phyloP scores from a whole-genome alignment of 2,113 vertebrate genomes.

The Xyrauchen texanus region DNA sequence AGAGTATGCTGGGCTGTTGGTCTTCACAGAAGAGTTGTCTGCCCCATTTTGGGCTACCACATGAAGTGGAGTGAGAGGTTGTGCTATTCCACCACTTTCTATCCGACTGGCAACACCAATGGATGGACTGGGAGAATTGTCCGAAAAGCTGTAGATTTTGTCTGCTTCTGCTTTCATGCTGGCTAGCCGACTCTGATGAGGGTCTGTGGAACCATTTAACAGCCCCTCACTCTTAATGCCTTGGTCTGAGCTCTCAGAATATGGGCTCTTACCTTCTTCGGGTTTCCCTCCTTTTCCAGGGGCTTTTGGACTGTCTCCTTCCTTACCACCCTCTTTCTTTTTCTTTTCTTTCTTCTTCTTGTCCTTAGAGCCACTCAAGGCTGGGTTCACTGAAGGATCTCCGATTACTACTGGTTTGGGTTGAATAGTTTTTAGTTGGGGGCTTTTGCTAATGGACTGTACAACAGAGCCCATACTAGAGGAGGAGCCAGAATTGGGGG shows the following conservation, averaged over 20 bases:
- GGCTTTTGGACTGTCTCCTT: constrained; percentile 89
- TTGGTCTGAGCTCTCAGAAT: constrained; percentile 84
- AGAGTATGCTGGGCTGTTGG: constrained; percentile 93
- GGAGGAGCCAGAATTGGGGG: constrained; percentile 78
- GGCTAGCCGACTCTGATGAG: constrained; percentile 93
- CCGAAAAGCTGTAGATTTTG: constrained; percentile 97
- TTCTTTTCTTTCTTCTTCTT: constrained; percentile 99
- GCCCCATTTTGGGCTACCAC: constrained; percentile 92
- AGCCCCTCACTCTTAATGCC: constrained; percentile 85
- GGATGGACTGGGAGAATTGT: constrained; percentile 97
- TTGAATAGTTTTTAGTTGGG: constrained; percentile 93
- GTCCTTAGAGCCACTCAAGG: constrained; percentile 89
- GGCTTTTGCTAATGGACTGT: constrained; percentile 91
- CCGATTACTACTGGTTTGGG: constrained; percentile 90
- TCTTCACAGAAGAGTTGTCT: constrained; percentile 88
- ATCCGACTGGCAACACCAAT: constrained; percentile 88
- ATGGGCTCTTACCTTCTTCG: constrained; percentile 92
- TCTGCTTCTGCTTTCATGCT: constrained; percentile 98
- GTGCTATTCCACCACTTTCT: constrained; percentile 81
- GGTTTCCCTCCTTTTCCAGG: constrained; percentile 84
- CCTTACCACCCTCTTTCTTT: constrained; percentile 88
- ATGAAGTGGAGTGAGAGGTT: constrained; percentile 84
- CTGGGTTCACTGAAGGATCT: constrained; percentile 85
- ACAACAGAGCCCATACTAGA: constrained; percentile 84
- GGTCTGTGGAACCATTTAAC: constrained; percentile 89